Evolutionary conservation across 2,797 vertebrate species (phyloP).

Genomic region (Periophthalmus magnuspinnatus): DNA sequence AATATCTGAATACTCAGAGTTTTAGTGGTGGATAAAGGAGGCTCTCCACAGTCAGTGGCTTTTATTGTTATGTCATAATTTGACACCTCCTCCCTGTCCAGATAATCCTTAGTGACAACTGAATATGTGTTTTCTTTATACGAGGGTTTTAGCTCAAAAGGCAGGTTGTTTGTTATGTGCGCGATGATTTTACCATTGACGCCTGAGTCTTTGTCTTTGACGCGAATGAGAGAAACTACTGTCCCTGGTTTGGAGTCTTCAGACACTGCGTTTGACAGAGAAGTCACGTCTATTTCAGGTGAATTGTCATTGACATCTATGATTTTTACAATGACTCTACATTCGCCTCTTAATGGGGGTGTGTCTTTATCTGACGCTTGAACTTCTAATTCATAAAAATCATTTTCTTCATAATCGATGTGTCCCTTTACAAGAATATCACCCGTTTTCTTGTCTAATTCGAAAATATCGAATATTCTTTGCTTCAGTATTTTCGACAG

Average conservation of each 20-base stretch:
- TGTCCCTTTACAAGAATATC: slow-evolving; percentile 30
- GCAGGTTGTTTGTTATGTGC: slow-evolving; percentile 8
- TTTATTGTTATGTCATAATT: slow-evolving; percentile 77
- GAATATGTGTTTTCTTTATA: slow-evolving; percentile 62
- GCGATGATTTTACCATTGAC: slow-evolving; percentile 65
- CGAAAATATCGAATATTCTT: no score
- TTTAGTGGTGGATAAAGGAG: slow-evolving; percentile 64
- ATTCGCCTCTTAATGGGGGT: slow-evolving; percentile 28
- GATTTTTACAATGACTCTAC: slow-evolving; percentile 55
- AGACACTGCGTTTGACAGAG: no score
- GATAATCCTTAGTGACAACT: slow-evolving; percentile 29
- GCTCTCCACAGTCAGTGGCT: slow-evolving; percentile 75
- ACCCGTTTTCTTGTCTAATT: no score
- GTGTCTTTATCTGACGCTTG: slow-evolving; percentile 45
- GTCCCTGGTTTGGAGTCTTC: slow-evolving; percentile 37
- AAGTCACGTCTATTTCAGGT: slow-evolving; percentile 72
- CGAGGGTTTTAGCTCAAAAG: slow-evolving; percentile 61
- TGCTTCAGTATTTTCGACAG: no score
- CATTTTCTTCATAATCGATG: slow-evolving; percentile 57
- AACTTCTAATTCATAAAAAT: slow-evolving; percentile 43
- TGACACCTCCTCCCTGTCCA: slow-evolving; percentile 75
- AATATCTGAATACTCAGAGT: slow-evolving; percentile 47
- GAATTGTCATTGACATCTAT: slow-evolving; percentile 73
- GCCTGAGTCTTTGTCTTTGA: slow-evolving; percentile 36
- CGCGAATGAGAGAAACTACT: slow-evolving; percentile 24